phyloP scores from a whole-genome alignment of 23 tunicate species.

The Styela clava region DNA sequence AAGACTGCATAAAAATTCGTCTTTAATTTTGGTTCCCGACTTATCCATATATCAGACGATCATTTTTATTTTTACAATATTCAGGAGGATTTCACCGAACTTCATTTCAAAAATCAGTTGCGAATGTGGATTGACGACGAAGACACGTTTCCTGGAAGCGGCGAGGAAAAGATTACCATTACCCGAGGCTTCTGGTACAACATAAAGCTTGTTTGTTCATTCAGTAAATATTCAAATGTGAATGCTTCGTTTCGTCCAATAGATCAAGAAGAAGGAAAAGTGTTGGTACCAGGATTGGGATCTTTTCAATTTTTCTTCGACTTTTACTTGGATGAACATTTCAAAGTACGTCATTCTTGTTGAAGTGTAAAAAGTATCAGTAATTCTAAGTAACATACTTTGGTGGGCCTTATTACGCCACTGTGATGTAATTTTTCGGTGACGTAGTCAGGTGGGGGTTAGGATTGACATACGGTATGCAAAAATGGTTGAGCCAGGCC shows the following conservation, averaged over 20 bases:
- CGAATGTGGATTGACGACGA: slow-evolving; percentile 49
- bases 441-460: too few relatives aligned
- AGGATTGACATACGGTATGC: too few relatives aligned
- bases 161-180: slow-evolving; percentile 28
- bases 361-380: too few relatives aligned
- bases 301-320: slow-evolving; percentile 75
- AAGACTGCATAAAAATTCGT: too few relatives aligned
- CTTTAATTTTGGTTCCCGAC: too few relatives aligned
- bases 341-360: slow-evolving; percentile 61
- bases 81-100: slow-evolving; percentile 70
- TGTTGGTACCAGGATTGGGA: slow-evolving; percentile 75
- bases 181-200: slow-evolving; percentile 71
- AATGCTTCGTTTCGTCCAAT: slow-evolving; percentile 55
- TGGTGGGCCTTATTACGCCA: too few relatives aligned
- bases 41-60: too few relatives aligned
- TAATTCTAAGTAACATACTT: too few relatives aligned
- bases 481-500: too few relatives aligned
- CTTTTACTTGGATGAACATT: slow-evolving; percentile 46
- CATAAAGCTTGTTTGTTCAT: slow-evolving; percentile 52
- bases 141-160: slow-evolving; percentile 22
- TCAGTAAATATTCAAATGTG: slow-evolving; percentile 45
- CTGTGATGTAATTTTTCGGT: too few relatives aligned
- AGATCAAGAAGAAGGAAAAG: slow-evolving; percentile 37
- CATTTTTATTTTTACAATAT: too few relatives aligned
- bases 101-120: slow-evolving; percentile 42